Conservation (phyloP, 2,797 vertebrate species). For the Chanos chanos region DNA sequence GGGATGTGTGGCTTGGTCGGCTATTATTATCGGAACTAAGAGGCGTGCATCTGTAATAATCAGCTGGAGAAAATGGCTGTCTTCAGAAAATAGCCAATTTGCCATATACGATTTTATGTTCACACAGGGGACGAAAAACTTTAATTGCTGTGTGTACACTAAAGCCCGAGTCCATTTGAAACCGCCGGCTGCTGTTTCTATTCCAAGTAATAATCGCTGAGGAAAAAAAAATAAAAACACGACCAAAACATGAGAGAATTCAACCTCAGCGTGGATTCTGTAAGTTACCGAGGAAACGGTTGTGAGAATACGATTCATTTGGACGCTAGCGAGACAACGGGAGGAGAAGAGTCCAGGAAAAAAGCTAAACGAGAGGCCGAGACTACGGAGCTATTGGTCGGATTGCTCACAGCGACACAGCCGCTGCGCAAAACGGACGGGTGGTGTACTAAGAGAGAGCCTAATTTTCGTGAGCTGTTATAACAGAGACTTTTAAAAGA, state of each 20-base stretch:
- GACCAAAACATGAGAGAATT: conserved; percentile 1
- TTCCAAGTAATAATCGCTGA: background rate
- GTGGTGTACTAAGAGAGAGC: conserved; percentile 5
- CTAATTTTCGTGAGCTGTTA: background rate
- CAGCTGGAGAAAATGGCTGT: no score
- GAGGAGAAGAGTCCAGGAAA: conserved; percentile 18
- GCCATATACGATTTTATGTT: no score
- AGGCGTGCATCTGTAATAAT: no score
- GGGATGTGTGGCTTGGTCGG: background rate
- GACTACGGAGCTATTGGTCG: conserved; percentile 12
- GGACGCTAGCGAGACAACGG: conserved; percentile 17
- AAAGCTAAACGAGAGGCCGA: conserved; percentile 12
- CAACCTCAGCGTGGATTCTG: conserved; percentile 1
- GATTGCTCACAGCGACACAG: background rate
- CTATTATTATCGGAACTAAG: no score
- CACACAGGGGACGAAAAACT: no score
- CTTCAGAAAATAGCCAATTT: no score
- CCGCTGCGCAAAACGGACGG: background rate
- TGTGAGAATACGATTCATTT: background rate
- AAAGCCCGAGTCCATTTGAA: no score
- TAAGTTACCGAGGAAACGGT: conserved; percentile 30
- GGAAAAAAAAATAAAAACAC: background rate
- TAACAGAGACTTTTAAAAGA: background rate
- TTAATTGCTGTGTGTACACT: no score
- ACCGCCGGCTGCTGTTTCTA: no score